These are phyloP conservation scores for Lasioglossum villosulum DNA, from an alignment of 2,888 invertebrate genomes.

Conservation along the genomic window DNA sequence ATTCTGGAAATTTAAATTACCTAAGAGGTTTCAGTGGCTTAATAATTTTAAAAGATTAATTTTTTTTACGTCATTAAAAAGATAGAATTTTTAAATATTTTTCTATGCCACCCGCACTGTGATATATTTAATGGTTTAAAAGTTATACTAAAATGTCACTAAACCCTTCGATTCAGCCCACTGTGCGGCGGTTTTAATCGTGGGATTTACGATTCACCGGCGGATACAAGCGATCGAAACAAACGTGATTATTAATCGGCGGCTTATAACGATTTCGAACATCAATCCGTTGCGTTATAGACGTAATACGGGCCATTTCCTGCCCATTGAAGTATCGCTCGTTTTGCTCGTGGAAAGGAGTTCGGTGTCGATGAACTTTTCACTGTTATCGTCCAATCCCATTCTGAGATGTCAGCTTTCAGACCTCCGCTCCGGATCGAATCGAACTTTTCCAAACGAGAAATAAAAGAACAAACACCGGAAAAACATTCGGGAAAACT, in stretches of 20 bases:
- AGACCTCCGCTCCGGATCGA: background rate
- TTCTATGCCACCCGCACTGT: too few species aligned
- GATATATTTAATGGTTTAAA: too few species aligned
- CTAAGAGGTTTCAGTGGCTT: too few species aligned
- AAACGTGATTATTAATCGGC: conserved; percentile 33
- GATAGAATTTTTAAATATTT: too few species aligned
- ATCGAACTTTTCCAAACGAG: background rate
- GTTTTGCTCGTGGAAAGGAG: conserved; percentile 2
- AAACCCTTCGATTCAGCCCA: too few species aligned
- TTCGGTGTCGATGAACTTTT: conserved; percentile 21
- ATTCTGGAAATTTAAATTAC: too few species aligned
- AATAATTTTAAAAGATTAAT: too few species aligned
- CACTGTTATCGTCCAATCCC: conserved; percentile 16
- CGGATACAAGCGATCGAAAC: conserved; percentile 16
- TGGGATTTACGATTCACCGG: conserved; percentile 24
- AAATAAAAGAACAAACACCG: background rate
- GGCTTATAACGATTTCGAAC: conserved; percentile 16
- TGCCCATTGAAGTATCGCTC: conserved; percentile 23
- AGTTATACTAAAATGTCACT: too few species aligned
- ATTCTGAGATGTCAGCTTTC: background rate
- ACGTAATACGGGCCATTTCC: conserved; percentile 28
- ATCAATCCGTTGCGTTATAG: conserved; percentile 19
- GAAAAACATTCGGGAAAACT: background rate
- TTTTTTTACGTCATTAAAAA: too few species aligned
- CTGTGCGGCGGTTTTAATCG: conserved; percentile 6